Evolutionary conservation across 2,888 invertebrate genomes (phyloP).

Genomic region (Sminthurides aquaticus): DNA sequence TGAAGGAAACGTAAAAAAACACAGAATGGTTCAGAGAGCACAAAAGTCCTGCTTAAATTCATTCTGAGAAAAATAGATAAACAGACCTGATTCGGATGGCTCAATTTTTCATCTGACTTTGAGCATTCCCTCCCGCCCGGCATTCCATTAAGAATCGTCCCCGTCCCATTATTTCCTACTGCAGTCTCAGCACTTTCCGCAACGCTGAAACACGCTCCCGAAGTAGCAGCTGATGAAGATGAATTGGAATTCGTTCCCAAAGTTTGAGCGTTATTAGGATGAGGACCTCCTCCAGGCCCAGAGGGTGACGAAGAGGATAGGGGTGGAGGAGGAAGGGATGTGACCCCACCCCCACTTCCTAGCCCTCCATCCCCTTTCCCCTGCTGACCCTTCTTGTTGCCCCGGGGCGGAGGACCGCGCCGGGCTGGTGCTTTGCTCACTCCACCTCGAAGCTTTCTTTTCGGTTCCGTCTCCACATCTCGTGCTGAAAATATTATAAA

Average conservation of each 20-base stretch:
- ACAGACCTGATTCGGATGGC: slow-evolving; percentile 22
- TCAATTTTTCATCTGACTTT: slow-evolving; percentile 23
- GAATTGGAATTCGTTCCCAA: background rate
- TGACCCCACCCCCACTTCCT: slow-evolving; percentile 7
- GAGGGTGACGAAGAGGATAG: background rate
- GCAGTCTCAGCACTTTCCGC: slow-evolving; percentile 1
- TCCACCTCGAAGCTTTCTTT: slow-evolving; percentile 26
- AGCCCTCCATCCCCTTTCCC: background rate
- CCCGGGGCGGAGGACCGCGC: slow-evolving; percentile 18
- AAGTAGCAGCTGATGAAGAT: slow-evolving; percentile 3
- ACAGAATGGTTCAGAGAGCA: no score
- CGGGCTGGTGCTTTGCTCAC: slow-evolving; percentile 26
- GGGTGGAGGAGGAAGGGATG: slow-evolving; percentile 11
- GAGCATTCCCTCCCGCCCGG: slow-evolving; percentile 1
- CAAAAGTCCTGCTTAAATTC: no score
- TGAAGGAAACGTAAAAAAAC: no score
- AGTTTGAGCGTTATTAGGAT: no score
- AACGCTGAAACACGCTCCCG: background rate
- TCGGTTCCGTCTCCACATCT: slow-evolving; percentile 34
- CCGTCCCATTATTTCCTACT: slow-evolving; percentile 15
- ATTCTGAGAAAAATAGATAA: no score
- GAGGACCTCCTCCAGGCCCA: slow-evolving; percentile 4
- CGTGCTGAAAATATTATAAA: slow-evolving; percentile 19
- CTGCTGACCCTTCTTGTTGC: slow-evolving; percentile 8
- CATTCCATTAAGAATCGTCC: slow-evolving; percentile 6